Percentiles rank a stretch among this genome's conserved stretches.
Evolutionary conservation across 2,797 vertebrate species (phyloP).

Genomic region (Florisuga fusca): DNA sequence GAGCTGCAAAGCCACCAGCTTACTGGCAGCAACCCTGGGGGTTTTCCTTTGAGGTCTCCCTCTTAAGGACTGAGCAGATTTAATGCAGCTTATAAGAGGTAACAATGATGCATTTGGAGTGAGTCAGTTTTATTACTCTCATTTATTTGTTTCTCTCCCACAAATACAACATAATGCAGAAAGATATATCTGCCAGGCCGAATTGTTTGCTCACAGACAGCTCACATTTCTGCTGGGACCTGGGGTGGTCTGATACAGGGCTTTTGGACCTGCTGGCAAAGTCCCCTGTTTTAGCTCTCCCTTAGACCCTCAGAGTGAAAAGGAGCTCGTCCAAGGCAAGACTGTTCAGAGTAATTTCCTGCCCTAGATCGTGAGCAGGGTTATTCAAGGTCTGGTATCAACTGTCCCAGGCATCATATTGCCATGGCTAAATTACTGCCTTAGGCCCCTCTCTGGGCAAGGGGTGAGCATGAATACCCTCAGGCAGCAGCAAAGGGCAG

Average conservation of each 20-base stretch:
- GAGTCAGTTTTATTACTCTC: not conserved
- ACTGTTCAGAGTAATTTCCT: not conserved
- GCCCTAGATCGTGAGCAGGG: not conserved
- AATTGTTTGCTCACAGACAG: not conserved
- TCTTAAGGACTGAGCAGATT: not conserved
- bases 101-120: not conserved
- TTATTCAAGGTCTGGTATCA: not conserved
- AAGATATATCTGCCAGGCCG: not conserved
- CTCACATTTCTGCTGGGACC: not conserved
- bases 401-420: not conserved
- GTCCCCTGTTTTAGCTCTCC: not conserved
- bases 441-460: not conserved
- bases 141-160: not conserved
- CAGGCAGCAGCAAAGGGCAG: not conserved
- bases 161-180: not conserved
- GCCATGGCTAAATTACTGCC: not conserved
- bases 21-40: accelerated
- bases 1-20: not conserved
- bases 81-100: not conserved
- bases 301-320: not conserved
- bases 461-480: not conserved
- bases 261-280: accelerated
- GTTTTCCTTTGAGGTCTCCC: not conserved
- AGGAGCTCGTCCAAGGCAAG: not conserved
- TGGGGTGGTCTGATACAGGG: not conserved